Conservation (phyloP, 2,888 invertebrate species). For the Hypercompe scribonia region DNA sequence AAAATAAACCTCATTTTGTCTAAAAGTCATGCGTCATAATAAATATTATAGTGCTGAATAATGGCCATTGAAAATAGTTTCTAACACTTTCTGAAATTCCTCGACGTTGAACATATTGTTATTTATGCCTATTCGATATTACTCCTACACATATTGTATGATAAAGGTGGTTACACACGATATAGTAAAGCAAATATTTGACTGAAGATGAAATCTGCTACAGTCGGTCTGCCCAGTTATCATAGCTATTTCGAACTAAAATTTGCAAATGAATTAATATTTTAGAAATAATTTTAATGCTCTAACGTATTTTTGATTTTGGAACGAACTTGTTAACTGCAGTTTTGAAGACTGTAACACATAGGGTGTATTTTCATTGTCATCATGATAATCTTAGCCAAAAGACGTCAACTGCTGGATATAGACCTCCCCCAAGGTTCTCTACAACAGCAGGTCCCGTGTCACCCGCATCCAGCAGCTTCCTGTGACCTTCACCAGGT, state of each 20-base stretch:
- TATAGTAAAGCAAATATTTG: not conserved
- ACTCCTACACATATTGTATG: conserved; percentile 12
- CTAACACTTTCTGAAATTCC: conserved; percentile 19
- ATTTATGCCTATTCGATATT: conserved; percentile 19
- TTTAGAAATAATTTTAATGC: not conserved
- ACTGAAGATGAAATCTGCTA: not conserved
- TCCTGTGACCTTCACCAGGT: too few species aligned
- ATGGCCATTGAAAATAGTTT: conserved; percentile 29
- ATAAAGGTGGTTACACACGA: not conserved
- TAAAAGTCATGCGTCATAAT: conserved; percentile 26
- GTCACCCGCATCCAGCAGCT: too few species aligned
- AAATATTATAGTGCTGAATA: conserved; percentile 21
- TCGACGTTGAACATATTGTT: conserved; percentile 13
- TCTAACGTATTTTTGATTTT: not conserved
- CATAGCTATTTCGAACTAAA: not conserved
- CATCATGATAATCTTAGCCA: too few species aligned
- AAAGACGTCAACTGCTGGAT: too few species aligned
- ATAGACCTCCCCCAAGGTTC: too few species aligned
- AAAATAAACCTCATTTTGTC: conserved; percentile 27
- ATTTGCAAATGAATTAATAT: not conserved
- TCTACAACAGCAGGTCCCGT: too few species aligned
- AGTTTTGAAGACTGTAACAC: too few species aligned
- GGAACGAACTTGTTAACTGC: not conserved
- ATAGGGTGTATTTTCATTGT: too few species aligned
- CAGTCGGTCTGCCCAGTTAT: not conserved